Evolutionary conservation across 2,888 invertebrate genomes (phyloP).

Genomic region (Spatulosminthurus flaviceps): DNA sequence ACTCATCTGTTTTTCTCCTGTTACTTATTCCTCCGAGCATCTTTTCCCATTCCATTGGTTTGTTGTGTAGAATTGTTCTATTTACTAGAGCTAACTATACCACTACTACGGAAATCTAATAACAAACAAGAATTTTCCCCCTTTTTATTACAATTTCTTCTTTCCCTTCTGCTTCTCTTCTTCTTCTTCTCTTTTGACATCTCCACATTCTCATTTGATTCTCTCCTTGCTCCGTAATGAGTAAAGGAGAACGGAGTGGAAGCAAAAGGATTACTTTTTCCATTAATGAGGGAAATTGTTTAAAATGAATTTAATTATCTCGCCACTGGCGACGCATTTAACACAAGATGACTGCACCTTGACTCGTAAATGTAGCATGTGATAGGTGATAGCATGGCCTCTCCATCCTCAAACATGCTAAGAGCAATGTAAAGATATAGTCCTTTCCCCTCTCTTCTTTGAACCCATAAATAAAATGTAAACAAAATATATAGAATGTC

Average conservation of each 20-base stretch:
- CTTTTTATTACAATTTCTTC: neutral
- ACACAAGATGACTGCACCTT: constrained; percentile 29
- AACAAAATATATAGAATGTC: too few species aligned
- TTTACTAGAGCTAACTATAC: neutral
- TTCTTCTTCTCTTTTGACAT: neutral
- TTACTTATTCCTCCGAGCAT: neutral
- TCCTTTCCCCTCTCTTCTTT: neutral
- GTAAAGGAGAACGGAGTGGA: neutral
- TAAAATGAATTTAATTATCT: constrained; percentile 46
- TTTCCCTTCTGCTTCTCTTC: neutral
- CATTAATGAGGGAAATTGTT: constrained; percentile 45
- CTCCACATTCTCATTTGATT: neutral
- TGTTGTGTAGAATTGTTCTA: too few species aligned
- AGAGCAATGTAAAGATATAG: constrained; percentile 1
- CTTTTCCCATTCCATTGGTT: too few species aligned
- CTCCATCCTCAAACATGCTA: neutral
- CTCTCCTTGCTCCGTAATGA: neutral
- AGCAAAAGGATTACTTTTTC: constrained; percentile 15
- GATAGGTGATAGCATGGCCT: neutral
- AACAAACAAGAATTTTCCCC: constrained; percentile 25
- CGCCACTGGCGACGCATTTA: constrained; percentile 37
- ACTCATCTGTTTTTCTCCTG: constrained; percentile 23
- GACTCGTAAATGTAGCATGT: too few species aligned
- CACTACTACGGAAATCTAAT: neutral
- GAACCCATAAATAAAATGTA: neutral